Evolutionary conservation across 2,797 vertebrate genomes (phyloP).

Genomic region (Pangasius mekongensis): DNA sequence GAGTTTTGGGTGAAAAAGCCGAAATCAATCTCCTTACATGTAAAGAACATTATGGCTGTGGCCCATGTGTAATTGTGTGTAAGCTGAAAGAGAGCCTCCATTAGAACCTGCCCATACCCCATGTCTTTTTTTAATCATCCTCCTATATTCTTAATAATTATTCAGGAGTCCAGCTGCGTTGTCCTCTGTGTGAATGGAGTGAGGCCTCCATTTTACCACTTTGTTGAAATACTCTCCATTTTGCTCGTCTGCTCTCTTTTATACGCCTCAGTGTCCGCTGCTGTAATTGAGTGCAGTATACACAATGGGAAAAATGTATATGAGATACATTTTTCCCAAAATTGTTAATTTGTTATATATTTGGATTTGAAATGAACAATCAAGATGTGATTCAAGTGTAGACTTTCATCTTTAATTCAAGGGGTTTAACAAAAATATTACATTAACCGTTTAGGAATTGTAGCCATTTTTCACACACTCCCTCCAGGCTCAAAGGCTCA

Average conservation of each 20-base stretch:
- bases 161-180: neutral
- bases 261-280: neutral
- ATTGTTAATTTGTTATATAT: too few relatives aligned
- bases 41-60: neutral
- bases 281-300: neutral
- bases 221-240: slow-evolving; percentile 11
- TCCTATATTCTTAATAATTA: neutral
- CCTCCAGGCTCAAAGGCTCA: too few relatives aligned
- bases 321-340: too few relatives aligned
- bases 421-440: too few relatives aligned
- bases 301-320: neutral
- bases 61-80: neutral
- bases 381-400: too few relatives aligned
- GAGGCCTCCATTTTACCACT: neutral
- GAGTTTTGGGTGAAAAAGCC: neutral
- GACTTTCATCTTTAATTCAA: too few relatives aligned
- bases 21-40: slow-evolving; percentile 2
- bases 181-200: neutral
- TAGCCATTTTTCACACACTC: too few relatives aligned
- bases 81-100: neutral
- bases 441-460: too few relatives aligned
- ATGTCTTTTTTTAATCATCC: neutral
- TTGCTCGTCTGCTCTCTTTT: neutral
- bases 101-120: neutral
- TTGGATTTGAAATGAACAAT: too few relatives aligned